Evolutionary conservation across 1,140 invertebrate genomes (phyloP).

Genomic region (Caenorhabditis elegans): DNA sequence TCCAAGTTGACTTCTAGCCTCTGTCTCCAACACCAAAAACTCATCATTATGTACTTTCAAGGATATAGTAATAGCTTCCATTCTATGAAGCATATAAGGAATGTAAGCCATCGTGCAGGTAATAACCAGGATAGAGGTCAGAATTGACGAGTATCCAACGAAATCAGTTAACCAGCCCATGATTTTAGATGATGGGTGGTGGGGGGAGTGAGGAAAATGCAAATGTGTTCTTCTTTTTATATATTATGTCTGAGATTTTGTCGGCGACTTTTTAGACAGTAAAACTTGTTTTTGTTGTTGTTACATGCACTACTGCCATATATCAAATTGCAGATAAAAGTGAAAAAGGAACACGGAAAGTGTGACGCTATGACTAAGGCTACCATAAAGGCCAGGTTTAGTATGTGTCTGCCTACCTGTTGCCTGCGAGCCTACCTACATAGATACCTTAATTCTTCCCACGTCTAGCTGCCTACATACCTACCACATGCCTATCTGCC

Average conservation of each 20-base stretch:
- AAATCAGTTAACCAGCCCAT: constrained; percentile 13
- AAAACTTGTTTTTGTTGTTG: neutral
- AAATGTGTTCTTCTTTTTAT: neutral
- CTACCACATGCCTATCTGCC: no score
- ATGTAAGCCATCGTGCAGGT: neutral
- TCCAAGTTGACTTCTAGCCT: neutral
- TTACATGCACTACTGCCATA: neutral
- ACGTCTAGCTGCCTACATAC: no score
- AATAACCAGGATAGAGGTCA: neutral
- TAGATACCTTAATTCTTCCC: no score
- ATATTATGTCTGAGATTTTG: neutral
- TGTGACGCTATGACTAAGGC: no score
- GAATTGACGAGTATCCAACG: neutral
- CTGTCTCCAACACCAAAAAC: neutral
- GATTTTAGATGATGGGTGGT: neutral
- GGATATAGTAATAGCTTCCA: neutral
- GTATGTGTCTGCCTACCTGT: no score
- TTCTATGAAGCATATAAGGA: neutral
- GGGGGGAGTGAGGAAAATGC: neutral
- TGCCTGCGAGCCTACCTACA: no score
- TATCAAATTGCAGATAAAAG: neutral
- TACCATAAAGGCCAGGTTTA: no score
- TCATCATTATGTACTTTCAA: constrained; percentile 6
- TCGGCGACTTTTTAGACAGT: no score
- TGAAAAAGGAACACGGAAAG: no score